These are phyloP conservation scores for Pygoscelis antarcticus DNA, from an alignment of 2,113 vertebrate species.

Conservation along the genomic window DNA sequence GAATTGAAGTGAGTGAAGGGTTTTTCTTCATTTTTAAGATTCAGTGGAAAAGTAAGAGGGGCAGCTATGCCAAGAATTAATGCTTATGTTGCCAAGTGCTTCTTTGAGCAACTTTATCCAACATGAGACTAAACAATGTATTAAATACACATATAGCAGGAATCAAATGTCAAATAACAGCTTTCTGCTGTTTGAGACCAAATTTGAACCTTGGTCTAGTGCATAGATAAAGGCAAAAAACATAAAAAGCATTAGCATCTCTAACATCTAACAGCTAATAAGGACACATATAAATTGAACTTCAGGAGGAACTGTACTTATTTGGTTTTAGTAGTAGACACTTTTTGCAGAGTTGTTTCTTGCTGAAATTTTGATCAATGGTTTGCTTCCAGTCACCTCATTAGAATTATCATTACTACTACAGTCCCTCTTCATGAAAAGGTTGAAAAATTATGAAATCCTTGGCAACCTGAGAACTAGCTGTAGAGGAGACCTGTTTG, in stretches of 20 bases:
- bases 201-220: conserved; percentile 62
- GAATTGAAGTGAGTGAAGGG: conserved; percentile 65
- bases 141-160: conserved; percentile 70
- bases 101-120: conserved; percentile 74
- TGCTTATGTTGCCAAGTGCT: conserved; percentile 72
- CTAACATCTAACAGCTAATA: conserved; percentile 54
- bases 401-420: not conserved
- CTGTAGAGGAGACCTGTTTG: not conserved
- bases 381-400: not conserved
- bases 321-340: conserved; percentile 22
- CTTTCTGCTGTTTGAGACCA: conserved; percentile 32
- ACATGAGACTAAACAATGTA: conserved; percentile 78
- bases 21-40: conserved; percentile 78
- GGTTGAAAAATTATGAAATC: not conserved
- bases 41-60: conserved; percentile 74
- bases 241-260: conserved; percentile 16
- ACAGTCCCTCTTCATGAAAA: not conserved
- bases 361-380: not conserved
- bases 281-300: conserved; percentile 27
- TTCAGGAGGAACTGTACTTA: conserved; percentile 20
- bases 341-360: not conserved
- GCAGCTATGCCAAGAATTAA: conserved; percentile 75
- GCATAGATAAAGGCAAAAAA: conserved; percentile 57
- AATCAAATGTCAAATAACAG: conserved; percentile 71
- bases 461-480: not conserved